phyloP scores from a whole-genome alignment of 2,888 invertebrate genomes.

The Ormia ochracea region DNA sequence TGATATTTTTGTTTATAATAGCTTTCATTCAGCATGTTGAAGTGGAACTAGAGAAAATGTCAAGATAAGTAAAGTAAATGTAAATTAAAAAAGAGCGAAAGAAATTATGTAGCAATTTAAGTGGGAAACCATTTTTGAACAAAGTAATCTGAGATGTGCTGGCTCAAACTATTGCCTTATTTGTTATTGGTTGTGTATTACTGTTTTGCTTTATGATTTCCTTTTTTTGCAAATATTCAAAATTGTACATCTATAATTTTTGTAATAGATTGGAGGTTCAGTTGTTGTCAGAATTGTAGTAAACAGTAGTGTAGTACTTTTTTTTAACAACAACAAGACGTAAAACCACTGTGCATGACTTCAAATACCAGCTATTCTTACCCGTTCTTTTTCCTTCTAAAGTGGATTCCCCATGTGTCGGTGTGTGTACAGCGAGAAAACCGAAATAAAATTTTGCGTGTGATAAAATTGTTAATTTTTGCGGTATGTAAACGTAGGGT shows the following conservation, averaged over 20 bases:
- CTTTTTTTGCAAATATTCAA: slow-evolving; percentile 42
- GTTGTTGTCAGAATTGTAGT: slow-evolving; percentile 49
- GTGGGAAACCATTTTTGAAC: background rate
- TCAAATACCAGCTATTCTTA: slow-evolving; percentile 32
- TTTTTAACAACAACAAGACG: slow-evolving; percentile 43
- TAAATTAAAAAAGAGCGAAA: too few species aligned
- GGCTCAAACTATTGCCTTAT: background rate
- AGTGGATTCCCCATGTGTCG: slow-evolving; percentile 43
- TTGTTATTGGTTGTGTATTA: background rate
- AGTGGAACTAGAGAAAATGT: background rate
- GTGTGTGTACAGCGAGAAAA: slow-evolving; percentile 20
- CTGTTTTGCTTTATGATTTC: background rate
- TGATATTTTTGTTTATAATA: background rate
- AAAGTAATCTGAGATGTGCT: background rate
- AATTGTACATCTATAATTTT: slow-evolving; percentile 43
- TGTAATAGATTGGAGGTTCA: slow-evolving; percentile 57
- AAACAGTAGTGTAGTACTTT: slow-evolving; percentile 55
- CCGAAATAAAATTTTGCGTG: slow-evolving; percentile 12
- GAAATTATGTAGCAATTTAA: too few species aligned
- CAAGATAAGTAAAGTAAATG: background rate
- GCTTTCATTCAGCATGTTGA: background rate
- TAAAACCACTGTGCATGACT: slow-evolving; percentile 55
- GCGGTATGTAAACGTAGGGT: slow-evolving; percentile 49
- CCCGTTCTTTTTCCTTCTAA: slow-evolving; percentile 37
- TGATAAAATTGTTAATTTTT: slow-evolving; percentile 22